These are phyloP conservation scores for Wiebesia pumilae DNA, from an alignment of 1,140 invertebrate species.

Conservation along the genomic window DNA sequence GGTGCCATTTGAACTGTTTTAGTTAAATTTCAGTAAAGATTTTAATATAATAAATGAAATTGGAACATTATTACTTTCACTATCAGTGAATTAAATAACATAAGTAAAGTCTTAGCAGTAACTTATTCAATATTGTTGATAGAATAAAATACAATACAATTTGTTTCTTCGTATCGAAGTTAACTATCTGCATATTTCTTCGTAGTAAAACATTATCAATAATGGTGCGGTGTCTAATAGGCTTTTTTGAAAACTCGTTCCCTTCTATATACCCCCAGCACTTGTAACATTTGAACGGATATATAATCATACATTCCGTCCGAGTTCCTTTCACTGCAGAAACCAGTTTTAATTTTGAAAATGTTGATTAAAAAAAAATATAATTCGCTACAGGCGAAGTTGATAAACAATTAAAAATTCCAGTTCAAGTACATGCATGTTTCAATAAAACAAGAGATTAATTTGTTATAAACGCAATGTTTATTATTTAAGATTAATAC, in stretches of 20 bases:
- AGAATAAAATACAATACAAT: neutral
- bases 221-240: neutral
- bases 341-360: constrained; percentile 4
- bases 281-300: neutral
- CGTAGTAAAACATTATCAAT: constrained; percentile 5
- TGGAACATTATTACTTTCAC: neutral
- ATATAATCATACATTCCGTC: neutral
- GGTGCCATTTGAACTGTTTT: too few species aligned
- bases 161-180: neutral
- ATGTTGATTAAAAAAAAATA: neutral
- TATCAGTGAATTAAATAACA: neutral
- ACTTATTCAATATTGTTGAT: neutral
- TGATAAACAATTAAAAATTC: neutral
- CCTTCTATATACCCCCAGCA: neutral
- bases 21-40: too few species aligned
- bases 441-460: neutral
- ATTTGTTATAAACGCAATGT: neutral
- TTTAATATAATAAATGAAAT: neutral
- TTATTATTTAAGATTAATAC: too few species aligned
- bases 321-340: neutral
- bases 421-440: neutral
- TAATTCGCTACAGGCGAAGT: neutral
- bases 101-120: neutral
- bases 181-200: neutral
- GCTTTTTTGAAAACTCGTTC: neutral